Evolutionary conservation across 2,797 vertebrate species (phyloP).

Genomic region (Rhincodon typus): DNA sequence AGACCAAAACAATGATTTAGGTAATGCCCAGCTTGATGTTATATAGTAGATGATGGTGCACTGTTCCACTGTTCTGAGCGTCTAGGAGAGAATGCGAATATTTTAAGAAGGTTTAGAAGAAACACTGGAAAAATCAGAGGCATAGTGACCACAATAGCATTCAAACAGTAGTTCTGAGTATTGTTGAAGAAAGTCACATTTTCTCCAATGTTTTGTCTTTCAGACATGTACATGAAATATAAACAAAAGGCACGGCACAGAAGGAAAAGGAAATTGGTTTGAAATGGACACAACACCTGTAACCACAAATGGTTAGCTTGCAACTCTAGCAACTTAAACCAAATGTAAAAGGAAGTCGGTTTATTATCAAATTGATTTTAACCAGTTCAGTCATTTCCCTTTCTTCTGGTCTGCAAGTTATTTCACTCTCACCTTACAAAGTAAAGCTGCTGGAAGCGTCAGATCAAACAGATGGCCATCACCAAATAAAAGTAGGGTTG

Average conservation of each 20-base stretch:
- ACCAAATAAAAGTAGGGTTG: not conserved
- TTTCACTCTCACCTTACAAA: not conserved
- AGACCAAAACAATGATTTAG: not conserved
- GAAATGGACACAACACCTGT: not conserved
- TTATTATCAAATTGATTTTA: not conserved
- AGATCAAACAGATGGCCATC: not conserved
- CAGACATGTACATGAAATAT: not conserved
- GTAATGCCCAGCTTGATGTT: not conserved
- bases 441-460: not conserved
- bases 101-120: not conserved
- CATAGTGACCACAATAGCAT: not conserved
- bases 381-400: not conserved
- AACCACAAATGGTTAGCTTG: not conserved
- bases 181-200: too few relatives aligned
- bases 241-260: not conserved
- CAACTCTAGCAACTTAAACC: not conserved
- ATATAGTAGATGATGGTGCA: not conserved
- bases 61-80: not conserved
- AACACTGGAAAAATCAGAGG: not conserved
- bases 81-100: not conserved
- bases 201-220: too few relatives aligned
- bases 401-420: not conserved
- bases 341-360: not conserved
- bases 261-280: not conserved
- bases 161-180: not conserved